A percentile compares a stretch with the other conserved stretches of the same genome.
These are phyloP conservation scores for Cacoxenus indagator DNA, from an alignment of 2,888 invertebrate genomes.

Conservation along the genomic window DNA sequence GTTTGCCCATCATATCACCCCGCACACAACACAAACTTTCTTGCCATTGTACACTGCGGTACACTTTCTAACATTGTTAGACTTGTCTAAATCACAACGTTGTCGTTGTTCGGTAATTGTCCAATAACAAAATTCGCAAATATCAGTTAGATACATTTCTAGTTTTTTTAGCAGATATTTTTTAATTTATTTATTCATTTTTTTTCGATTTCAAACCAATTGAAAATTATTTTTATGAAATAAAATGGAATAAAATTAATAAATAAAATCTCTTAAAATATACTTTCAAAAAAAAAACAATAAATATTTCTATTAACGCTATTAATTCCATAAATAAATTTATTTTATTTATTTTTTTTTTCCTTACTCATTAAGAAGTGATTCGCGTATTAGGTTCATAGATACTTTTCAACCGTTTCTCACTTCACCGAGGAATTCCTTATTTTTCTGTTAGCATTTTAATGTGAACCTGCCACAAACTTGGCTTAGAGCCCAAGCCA, in stretches of 20 bases:
- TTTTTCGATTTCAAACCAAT: constrained; percentile 16
- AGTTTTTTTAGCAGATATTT: constrained; percentile 23
- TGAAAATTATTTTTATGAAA: background rate
- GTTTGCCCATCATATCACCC: constrained; percentile 18
- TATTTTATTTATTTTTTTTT: too few relatives aligned
- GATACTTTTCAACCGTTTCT: too few relatives aligned
- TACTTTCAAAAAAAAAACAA: constrained; percentile 43
- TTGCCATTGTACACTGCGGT: background rate
- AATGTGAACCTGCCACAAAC: constrained; percentile 8
- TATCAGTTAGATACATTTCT: constrained; percentile 53
- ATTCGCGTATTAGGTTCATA: too few relatives aligned
- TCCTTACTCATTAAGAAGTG: too few relatives aligned
- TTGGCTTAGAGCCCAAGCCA: background rate
- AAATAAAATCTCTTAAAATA: constrained; percentile 46
- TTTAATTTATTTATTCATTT: constrained; percentile 23
- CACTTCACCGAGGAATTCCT: too few relatives aligned
- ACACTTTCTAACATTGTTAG: constrained; percentile 23
- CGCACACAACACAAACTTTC: background rate
- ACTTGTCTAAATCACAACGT: constrained; percentile 30
- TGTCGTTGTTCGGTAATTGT: constrained; percentile 58
- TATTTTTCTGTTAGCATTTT: too few relatives aligned
- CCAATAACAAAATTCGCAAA: constrained; percentile 44
- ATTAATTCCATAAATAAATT: constrained; percentile 1
- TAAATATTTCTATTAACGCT: too few relatives aligned
- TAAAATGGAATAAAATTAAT: background rate